Percentiles rank a stretch among this genome's conserved stretches.
These are phyloP conservation scores for Meiosimyza platycephala DNA, from an alignment of 2,888 invertebrate genomes.

Conservation along the genomic window DNA sequence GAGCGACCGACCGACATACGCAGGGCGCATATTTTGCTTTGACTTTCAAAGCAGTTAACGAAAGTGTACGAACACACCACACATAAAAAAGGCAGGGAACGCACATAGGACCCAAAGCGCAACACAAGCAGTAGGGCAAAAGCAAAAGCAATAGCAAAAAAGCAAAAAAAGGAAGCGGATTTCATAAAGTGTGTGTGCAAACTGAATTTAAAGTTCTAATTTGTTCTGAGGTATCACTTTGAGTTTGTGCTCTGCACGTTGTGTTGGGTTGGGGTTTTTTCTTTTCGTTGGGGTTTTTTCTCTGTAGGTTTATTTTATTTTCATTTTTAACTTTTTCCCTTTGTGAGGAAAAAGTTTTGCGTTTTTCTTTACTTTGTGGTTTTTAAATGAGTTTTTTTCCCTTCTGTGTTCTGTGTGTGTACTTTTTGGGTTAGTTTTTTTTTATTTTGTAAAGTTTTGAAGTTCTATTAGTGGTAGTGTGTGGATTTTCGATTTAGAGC, in stretches of 20 bases:
- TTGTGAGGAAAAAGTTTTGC: not conserved
- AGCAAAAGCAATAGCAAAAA: not conserved
- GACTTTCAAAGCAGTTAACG: slow-evolving; percentile 23
- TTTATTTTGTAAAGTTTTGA: slow-evolving; percentile 16
- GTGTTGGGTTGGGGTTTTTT: not conserved
- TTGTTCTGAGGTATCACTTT: slow-evolving; percentile 37
- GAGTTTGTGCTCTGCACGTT: slow-evolving; percentile 6
- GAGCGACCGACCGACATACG: no score
- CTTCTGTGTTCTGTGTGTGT: slow-evolving; percentile 6
- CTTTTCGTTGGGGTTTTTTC: not conserved
- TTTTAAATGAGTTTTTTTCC: slow-evolving; percentile 32
- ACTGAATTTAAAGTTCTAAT: slow-evolving; percentile 36
- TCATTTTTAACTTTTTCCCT: not conserved
- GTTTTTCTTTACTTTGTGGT: slow-evolving; percentile 24
- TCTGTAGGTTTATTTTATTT: not conserved
- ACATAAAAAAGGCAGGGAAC: not conserved
- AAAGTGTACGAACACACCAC: not conserved
- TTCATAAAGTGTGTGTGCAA: slow-evolving; percentile 36
- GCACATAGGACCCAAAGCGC: no score
- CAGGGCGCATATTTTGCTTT: slow-evolving; percentile 21
- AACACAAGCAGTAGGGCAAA: not conserved
- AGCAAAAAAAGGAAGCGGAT: slow-evolving; percentile 21
- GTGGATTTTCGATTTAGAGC: slow-evolving; percentile 22
- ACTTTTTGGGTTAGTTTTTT: not conserved
- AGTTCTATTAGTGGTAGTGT: slow-evolving; percentile 16